Base-by-base conservation (phyloP, 2,113 vertebrate species). In the Amblyopsis rosae region DNA sequence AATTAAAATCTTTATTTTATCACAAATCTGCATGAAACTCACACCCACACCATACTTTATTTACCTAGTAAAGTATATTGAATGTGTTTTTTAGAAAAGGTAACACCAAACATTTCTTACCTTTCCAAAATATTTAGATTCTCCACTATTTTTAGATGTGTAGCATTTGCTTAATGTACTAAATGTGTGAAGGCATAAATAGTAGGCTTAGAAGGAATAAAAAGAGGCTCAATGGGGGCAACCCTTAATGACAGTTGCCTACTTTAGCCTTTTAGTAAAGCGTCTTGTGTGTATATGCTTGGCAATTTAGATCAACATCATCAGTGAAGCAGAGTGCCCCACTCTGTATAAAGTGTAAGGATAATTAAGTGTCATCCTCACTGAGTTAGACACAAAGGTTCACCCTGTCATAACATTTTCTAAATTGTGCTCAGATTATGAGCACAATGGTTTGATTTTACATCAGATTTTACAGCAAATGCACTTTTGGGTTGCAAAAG, bases 161-260 rank as follows among this genome's bases (percentile, higher is more conserved):
- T 41, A 41, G 35, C 35, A 6, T 19, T 19, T 19, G 19, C 19
- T 41, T 41, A 41, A 41, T 12, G 56, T 49, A 60, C 68, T 67
- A 57, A 41, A 41, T 41, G 35, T 41, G 35, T 41, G 35, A 41
- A 1, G 35, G 7, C 3, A 3, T 41, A 41, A 41, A 41, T 33
- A 19, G 19, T 19, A 19, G 19, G 55, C 17, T 63, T 79, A 12
- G 63, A 85, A 75, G 78, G 71, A 73, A 79, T 82, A 71, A 75
- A 70, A 86, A 84, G 79, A 62, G 79, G 74, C 64, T 66, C n/a
- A 41, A 45, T 62, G 69, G 12, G 80, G 65, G 71, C 68, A 65
- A 62, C 49, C 59, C 67, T 53, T 78, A 70, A 78, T 88, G 75
- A 79, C 13, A 35, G 51, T 69, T 12, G 1, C 57, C 62, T 59